Evolutionary conservation across 92 coral and sea anemone species (phyloP), one percentile per base, ranked within the genome.

Genomic region (Heteractis magnifica): DNA sequence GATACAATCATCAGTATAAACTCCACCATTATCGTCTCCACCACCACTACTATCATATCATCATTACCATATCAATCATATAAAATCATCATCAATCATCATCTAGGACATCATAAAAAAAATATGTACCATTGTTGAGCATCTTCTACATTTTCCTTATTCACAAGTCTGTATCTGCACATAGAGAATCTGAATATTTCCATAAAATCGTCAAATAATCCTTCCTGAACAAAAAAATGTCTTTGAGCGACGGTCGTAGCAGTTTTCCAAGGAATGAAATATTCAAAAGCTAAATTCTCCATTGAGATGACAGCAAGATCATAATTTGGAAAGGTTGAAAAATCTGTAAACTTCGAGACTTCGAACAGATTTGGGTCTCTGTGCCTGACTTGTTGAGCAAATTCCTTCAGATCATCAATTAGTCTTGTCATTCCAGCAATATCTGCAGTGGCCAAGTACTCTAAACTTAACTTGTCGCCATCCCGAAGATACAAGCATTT

Each of bases 201-300:
- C 86, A 94, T 72, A 49, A 94, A 91, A 0, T 91, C 84, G 81
- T 87, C 93, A 89, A 94, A 94, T 49, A 87, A 93, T 34, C 98
- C 98, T 78, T 89, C 90, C 81, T 94, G 98, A 6, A 91, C 98
- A 87, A 94, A 94, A 77, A 89, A 94, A 79, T 94, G 98, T 52
- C 98, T 84, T 49, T 94, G 91, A 10, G 92, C 95, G 20, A 89
- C 87, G 2, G 98, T 89, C 11, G 58, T 81, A 20, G 89, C 83
- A 58, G 83, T 85, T 71, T 94, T 94, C 98, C 98, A 94, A 1
- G 98, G 98, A 82, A 91, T 84, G 59, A 94, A 94, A 81, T 73
- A 94, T 18, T 55, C 85, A 64, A 91, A 91, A 34, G 98, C 94
- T 71, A 94, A 79, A 50, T 78, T 80, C 48, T 94, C 92, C 76